Evolutionary conservation across 2,888 invertebrate species (phyloP).

Genomic region (Therioaphis trifolii): DNA sequence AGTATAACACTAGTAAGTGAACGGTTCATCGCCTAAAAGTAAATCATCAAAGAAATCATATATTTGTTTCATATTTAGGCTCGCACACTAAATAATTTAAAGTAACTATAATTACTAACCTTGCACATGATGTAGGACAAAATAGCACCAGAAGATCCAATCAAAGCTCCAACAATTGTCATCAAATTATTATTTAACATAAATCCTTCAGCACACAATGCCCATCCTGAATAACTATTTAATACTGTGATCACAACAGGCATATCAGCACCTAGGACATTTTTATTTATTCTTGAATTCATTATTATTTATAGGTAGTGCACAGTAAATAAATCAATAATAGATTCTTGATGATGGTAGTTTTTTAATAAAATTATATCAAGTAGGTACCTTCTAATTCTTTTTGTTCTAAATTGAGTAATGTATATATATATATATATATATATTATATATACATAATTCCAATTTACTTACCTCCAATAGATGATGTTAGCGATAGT

Average conservation of each 20-base stretch:
- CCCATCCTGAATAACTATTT: conserved; percentile 94
- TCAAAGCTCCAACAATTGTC: conserved; percentile 91
- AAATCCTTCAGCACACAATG: conserved; percentile 92
- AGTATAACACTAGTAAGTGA: conserved; percentile 89
- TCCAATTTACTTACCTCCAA: conserved; percentile 76
- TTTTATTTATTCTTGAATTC: not conserved
- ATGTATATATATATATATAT: too few species aligned
- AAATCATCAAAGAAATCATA: conserved; percentile 34
- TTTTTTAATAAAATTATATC: too few species aligned
- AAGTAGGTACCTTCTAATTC: too few species aligned
- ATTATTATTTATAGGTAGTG: not conserved
- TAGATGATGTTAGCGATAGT: conserved; percentile 87
- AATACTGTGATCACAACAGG: conserved; percentile 92
- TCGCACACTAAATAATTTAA: not conserved
- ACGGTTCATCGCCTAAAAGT: conserved; percentile 79
- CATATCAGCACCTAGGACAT: conserved; percentile 84
- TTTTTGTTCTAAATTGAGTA: too few species aligned
- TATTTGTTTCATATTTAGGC: not conserved
- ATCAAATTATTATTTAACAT: conserved; percentile 92
- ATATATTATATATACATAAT: too few species aligned
- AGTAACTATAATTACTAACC: conserved; percentile 70
- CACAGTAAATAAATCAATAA: not conserved
- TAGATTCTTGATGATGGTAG: too few species aligned
- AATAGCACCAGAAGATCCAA: conserved; percentile 92
- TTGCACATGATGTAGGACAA: conserved; percentile 95